Percentiles rank a stretch among this genome's conserved stretches.
Evolutionary conservation across 2,113 vertebrate species (phyloP).

Genomic region (Stercorarius parasiticus): DNA sequence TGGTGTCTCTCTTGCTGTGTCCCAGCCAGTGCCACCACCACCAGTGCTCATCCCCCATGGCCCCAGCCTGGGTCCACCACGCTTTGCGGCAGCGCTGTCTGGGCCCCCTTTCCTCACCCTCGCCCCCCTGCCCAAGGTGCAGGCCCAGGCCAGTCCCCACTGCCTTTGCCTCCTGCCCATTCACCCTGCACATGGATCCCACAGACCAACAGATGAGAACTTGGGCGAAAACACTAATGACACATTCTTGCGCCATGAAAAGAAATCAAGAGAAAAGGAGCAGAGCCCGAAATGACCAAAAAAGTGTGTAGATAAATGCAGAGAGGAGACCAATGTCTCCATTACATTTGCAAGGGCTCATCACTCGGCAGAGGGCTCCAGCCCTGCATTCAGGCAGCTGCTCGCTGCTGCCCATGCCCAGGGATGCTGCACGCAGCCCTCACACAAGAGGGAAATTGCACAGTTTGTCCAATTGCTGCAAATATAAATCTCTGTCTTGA

Average conservation of each 20-base stretch:
- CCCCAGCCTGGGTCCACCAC: accelerated
- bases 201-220: background rate
- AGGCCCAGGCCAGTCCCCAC: accelerated
- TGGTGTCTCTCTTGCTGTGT: too few relatives aligned
- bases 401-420: background rate
- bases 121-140: background rate
- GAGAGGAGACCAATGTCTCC: background rate
- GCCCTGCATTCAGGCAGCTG: background rate
- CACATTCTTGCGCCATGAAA: accelerated
- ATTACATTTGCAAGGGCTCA: background rate
- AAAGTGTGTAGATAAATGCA: background rate
- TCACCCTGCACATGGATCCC: background rate
- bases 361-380: background rate
- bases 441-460: accelerated
- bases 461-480: background rate
- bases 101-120: background rate
- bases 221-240: background rate
- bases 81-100: accelerated
- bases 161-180: background rate
- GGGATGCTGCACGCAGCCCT: background rate
- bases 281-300: background rate
- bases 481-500: background rate
- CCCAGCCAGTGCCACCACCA: accelerated
- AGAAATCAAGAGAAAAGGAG: background rate
- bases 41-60: accelerated